These are phyloP conservation scores for Nymphicus hollandicus DNA, from an alignment of 2,113 vertebrate species.

Conservation along the genomic window DNA sequence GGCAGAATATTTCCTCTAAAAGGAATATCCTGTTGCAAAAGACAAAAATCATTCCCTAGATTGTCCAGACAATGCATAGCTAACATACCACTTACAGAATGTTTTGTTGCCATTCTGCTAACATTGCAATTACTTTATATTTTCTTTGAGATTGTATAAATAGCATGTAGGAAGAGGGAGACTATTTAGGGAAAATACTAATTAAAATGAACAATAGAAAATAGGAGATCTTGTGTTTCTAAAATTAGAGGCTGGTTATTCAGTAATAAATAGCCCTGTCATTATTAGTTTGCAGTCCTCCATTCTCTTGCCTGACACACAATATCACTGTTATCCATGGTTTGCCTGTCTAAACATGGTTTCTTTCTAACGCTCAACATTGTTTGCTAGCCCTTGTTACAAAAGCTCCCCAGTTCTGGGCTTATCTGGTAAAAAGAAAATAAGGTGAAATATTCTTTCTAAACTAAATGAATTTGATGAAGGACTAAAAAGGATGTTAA, in stretches of 20 bases:
- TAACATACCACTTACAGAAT: not conserved
- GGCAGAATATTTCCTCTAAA: not conserved
- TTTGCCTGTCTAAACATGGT: constrained; percentile 73
- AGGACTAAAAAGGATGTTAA: not conserved
- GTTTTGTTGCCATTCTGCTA: constrained; percentile 61
- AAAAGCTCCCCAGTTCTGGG: constrained; percentile 42
- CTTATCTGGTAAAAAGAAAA: constrained; percentile 52
- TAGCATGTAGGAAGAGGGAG: constrained; percentile 71
- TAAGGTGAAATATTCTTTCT: constrained; percentile 23
- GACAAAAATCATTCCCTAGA: constrained; percentile 13
- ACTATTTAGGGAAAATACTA: constrained; percentile 79
- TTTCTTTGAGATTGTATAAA: constrained; percentile 73
- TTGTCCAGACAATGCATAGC: constrained; percentile 55
- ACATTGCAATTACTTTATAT: constrained; percentile 61
- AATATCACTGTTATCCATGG: constrained; percentile 62
- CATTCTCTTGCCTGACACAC: constrained; percentile 63
- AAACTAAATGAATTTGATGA: constrained; percentile 18
- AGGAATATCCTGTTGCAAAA: not conserved
- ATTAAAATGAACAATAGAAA: constrained; percentile 80
- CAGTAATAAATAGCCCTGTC: constrained; percentile 75
- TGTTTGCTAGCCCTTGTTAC: constrained; percentile 61
- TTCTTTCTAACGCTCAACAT: constrained; percentile 36
- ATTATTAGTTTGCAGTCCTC: constrained; percentile 66
- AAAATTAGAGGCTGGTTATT: constrained; percentile 77
- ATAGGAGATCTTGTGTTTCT: constrained; percentile 68